Evolutionary conservation across 2,888 invertebrate genomes (phyloP).

Genomic region (Pachydiplax longipennis): DNA sequence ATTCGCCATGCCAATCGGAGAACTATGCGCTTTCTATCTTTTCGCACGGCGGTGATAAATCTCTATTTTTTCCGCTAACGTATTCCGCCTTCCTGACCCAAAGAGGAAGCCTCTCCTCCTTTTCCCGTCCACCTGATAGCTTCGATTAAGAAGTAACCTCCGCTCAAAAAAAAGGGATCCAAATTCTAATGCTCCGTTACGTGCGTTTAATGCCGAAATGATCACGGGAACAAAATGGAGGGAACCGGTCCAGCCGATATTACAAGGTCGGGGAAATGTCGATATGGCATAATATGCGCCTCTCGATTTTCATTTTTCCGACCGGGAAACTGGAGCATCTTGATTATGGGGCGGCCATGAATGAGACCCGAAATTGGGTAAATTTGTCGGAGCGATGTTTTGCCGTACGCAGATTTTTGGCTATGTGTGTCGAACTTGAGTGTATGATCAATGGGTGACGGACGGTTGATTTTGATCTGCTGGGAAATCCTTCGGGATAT

Average conservation of each 20-base stretch:
- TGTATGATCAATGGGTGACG: too few relatives aligned
- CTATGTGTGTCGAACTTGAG: background rate
- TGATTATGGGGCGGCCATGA: background rate
- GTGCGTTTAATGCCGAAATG: background rate
- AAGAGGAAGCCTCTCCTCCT: too few relatives aligned
- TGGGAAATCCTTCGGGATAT: too few relatives aligned
- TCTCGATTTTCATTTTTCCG: background rate
- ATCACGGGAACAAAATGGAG: conserved; percentile 1
- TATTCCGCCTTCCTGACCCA: too few relatives aligned
- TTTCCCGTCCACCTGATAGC: too few relatives aligned
- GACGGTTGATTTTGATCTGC: too few relatives aligned
- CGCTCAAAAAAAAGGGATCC: background rate
- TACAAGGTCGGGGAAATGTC: background rate
- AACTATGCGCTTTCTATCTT: too few relatives aligned
- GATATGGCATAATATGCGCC: conserved; percentile 1
- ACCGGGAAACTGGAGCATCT: conserved; percentile 15
- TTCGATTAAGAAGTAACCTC: too few relatives aligned
- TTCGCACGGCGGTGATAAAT: too few relatives aligned
- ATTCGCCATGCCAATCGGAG: too few relatives aligned
- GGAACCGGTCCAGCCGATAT: background rate
- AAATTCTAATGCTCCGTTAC: background rate
- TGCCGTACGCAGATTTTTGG: background rate
- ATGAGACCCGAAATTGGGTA: background rate
- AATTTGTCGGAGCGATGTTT: background rate
- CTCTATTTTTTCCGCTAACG: too few relatives aligned